phyloP scores from a whole-genome alignment of 2,888 invertebrate genomes.

The Tetragonisca angustula region DNA sequence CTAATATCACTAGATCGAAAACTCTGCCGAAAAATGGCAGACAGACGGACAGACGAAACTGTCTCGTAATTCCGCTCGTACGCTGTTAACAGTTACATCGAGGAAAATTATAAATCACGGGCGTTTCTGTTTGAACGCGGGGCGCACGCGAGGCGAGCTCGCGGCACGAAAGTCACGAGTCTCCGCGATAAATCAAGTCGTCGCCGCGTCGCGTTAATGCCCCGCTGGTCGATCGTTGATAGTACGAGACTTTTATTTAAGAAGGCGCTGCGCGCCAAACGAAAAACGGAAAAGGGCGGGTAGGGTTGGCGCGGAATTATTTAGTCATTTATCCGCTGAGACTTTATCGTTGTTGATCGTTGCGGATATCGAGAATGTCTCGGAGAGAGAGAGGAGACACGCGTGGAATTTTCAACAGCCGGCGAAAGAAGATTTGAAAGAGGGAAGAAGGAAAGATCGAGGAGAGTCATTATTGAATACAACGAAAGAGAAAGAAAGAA shows the following conservation, averaged over 20 bases:
- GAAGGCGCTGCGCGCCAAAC: neutral
- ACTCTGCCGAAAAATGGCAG: neutral
- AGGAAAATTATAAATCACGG: slow-evolving; percentile 48
- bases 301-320: slow-evolving; percentile 40
- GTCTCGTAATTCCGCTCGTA: neutral
- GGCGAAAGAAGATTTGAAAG: neutral
- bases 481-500: neutral
- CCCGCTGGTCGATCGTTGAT: slow-evolving; percentile 48
- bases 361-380: slow-evolving; percentile 5
- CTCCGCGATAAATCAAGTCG: slow-evolving; percentile 57
- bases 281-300: slow-evolving; percentile 10
- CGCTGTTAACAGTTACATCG: neutral
- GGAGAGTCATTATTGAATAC: neutral
- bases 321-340: slow-evolving; percentile 53
- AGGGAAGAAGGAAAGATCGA: neutral
- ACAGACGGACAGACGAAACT: neutral
- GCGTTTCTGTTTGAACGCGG: slow-evolving; percentile 31
- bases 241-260: slow-evolving; percentile 45
- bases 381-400: neutral
- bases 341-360: slow-evolving; percentile 38
- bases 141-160: slow-evolving; percentile 26
- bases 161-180: slow-evolving; percentile 26
- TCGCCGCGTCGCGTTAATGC: slow-evolving; percentile 42
- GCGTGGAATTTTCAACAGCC: slow-evolving; percentile 49
- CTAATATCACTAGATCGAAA: neutral